Percentiles rank a stretch among this genome's conserved stretches.
These are phyloP conservation scores for Fukomys damarensis DNA, from an alignment of 2,113 vertebrate genomes.

Conservation along the genomic window DNA sequence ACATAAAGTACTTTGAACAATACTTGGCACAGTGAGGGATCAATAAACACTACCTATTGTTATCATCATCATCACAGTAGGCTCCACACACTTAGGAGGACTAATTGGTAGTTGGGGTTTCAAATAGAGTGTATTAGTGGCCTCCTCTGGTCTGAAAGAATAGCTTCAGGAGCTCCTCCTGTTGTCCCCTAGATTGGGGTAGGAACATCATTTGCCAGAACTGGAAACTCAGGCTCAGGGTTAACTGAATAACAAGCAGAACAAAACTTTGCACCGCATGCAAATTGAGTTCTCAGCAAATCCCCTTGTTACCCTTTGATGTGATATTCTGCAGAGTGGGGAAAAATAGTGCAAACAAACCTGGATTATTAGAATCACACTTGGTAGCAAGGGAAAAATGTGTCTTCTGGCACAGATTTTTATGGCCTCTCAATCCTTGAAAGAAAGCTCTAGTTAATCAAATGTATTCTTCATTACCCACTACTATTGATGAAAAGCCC, in stretches of 20 bases:
- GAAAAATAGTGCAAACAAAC: slow-evolving; percentile 28
- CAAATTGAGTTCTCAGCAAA: slow-evolving; percentile 41
- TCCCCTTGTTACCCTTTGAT: slow-evolving; percentile 15
- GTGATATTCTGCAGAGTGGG: slow-evolving; percentile 40
- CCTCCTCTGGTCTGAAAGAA: not conserved
- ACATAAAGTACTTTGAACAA: slow-evolving; percentile 28
- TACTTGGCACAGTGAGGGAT: not conserved
- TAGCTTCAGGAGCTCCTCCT: not conserved
- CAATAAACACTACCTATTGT: not conserved
- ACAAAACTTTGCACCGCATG: not conserved
- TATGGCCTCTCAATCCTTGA: slow-evolving; percentile 52
- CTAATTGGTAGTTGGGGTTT: not conserved
- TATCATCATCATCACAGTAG: not conserved
- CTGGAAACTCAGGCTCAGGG: not conserved
- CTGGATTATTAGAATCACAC: slow-evolving; percentile 61
- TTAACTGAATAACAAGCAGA: slow-evolving; percentile 35
- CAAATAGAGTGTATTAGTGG: not conserved
- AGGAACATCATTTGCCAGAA: not conserved
- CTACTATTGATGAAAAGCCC: slow-evolving; percentile 46
- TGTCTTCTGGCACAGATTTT: slow-evolving; percentile 59
- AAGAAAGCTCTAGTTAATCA: slow-evolving; percentile 66
- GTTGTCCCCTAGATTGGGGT: not conserved
- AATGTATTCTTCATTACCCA: slow-evolving; percentile 58
- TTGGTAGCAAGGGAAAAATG: slow-evolving; percentile 44
- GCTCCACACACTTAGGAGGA: not conserved